These are phyloP conservation scores for Ceraclea dissimilis DNA, from an alignment of 2,888 invertebrate genomes.

Conservation along the genomic window DNA sequence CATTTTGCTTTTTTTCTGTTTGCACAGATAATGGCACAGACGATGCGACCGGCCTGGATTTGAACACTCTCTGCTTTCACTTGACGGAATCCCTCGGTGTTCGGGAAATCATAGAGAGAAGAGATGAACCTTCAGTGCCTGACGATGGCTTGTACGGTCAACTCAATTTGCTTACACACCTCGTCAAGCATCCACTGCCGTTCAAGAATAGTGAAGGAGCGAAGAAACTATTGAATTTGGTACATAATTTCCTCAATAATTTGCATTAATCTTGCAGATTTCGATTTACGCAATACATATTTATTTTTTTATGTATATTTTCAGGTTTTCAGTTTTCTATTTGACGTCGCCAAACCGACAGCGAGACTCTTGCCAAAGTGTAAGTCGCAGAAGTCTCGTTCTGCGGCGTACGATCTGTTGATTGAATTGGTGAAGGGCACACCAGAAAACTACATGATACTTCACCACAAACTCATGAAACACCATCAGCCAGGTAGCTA, in stretches of 20 bases:
- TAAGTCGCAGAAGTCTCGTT: conserved; percentile 82
- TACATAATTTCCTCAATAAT: conserved; percentile 28
- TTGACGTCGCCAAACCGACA: conserved; percentile 81
- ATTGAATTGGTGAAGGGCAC: conserved; percentile 82
- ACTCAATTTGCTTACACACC: conserved; percentile 76
- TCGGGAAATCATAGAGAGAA: conserved; percentile 75
- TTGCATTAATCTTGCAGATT: neutral
- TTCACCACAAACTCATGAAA: conserved; percentile 74
- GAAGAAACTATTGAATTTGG: conserved; percentile 56
- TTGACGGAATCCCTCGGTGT: conserved; percentile 67
- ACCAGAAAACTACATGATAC: conserved; percentile 75
- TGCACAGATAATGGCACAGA: conserved; percentile 23
- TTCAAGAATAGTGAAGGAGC: conserved; percentile 78
- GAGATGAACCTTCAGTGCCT: conserved; percentile 70
- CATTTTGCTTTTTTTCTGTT: conserved; percentile 3
- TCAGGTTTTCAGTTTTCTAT: conserved; percentile 78
- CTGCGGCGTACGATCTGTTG: conserved; percentile 84
- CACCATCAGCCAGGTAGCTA: conserved; percentile 76
- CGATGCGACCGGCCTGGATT: conserved; percentile 36
- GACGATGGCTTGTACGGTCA: conserved; percentile 89
- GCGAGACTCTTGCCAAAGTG: conserved; percentile 86
- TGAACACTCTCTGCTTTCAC: conserved; percentile 68
- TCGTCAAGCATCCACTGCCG: conserved; percentile 80
- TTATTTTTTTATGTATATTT: conserved; percentile 29
- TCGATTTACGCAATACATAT: conserved; percentile 17